Percentiles rank a stretch among this genome's conserved stretches.
These are phyloP conservation scores for Cyprinodon variegatus DNA, from an alignment of 2,113 vertebrate genomes.

Conservation along the genomic window DNA sequence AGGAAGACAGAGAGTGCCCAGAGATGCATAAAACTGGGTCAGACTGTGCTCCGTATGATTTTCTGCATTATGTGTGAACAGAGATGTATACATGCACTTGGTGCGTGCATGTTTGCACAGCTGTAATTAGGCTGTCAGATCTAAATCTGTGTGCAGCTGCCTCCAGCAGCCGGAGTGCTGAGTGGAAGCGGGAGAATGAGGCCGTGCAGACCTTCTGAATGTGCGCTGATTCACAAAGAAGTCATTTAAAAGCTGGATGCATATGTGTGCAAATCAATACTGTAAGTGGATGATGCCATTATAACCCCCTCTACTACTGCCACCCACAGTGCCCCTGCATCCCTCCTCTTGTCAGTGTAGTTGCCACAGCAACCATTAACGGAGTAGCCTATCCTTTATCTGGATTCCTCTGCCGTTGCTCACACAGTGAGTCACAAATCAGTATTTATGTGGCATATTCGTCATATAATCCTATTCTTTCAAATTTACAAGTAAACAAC, in stretches of 20 bases:
- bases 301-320: slow-evolving; percentile 23
- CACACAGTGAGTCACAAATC: slow-evolving; percentile 21
- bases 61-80: slow-evolving; percentile 37
- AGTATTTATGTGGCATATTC: slow-evolving; percentile 21
- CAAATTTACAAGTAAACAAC: not conserved
- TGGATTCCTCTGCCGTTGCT: slow-evolving; percentile 42
- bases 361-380: slow-evolving; percentile 71
- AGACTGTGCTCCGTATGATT: slow-evolving; percentile 52
- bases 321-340: not conserved
- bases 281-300: slow-evolving; percentile 64
- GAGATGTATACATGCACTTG: slow-evolving; percentile 42
- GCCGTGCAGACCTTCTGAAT: slow-evolving; percentile 23
- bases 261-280: slow-evolving; percentile 66
- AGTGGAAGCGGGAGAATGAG: slow-evolving; percentile 34
- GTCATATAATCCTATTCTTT: not conserved
- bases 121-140: slow-evolving; percentile 63
- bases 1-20: slow-evolving; percentile 30
- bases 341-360: slow-evolving; percentile 55
- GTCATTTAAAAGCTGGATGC: slow-evolving; percentile 38
- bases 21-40: slow-evolving; percentile 70
- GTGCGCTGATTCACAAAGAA: slow-evolving; percentile 25
- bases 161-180: slow-evolving; percentile 38
- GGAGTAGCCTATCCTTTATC: slow-evolving; percentile 52
- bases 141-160: slow-evolving; percentile 25
- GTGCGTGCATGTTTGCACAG: slow-evolving; percentile 49